Conservation (phyloP, 1,140 invertebrate genomes). For the Dryas iulia region DNA sequence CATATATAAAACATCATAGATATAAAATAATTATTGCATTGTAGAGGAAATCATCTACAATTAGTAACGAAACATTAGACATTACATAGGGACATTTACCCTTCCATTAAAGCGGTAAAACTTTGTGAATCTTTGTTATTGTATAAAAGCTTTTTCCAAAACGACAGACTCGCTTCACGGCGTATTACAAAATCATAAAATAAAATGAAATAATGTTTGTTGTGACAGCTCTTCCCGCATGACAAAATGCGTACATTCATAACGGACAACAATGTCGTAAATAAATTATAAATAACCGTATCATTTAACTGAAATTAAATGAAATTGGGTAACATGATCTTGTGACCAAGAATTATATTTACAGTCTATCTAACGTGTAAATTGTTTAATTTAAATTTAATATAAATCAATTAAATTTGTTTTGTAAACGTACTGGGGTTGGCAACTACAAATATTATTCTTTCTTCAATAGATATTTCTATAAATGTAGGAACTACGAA, state of each 20-base stretch:
- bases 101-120: slow-evolving; percentile 46
- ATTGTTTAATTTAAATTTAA: no score
- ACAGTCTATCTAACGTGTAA: neutral
- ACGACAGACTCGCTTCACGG: slow-evolving; percentile 62
- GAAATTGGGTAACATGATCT: slow-evolving; percentile 41
- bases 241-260: slow-evolving; percentile 70
- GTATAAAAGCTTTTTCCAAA: slow-evolving; percentile 60
- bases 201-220: slow-evolving; percentile 76
- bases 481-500: no score
- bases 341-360: neutral
- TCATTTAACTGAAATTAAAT: slow-evolving; percentile 61
- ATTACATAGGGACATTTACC: slow-evolving; percentile 36
- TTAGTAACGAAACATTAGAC: slow-evolving; percentile 59
- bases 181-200: slow-evolving; percentile 70
- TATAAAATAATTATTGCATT: slow-evolving; percentile 1
- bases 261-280: slow-evolving; percentile 71
- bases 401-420: no score
- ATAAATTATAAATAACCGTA: slow-evolving; percentile 66
- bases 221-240: slow-evolving; percentile 74
- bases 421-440: neutral
- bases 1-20: slow-evolving; percentile 1
- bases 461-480: neutral
- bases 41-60: slow-evolving; percentile 19
- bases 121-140: slow-evolving; percentile 58
- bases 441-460: neutral